Evolutionary conservation across 2,113 vertebrate species (phyloP).

Genomic region (Oreotrochilus melanogaster): DNA sequence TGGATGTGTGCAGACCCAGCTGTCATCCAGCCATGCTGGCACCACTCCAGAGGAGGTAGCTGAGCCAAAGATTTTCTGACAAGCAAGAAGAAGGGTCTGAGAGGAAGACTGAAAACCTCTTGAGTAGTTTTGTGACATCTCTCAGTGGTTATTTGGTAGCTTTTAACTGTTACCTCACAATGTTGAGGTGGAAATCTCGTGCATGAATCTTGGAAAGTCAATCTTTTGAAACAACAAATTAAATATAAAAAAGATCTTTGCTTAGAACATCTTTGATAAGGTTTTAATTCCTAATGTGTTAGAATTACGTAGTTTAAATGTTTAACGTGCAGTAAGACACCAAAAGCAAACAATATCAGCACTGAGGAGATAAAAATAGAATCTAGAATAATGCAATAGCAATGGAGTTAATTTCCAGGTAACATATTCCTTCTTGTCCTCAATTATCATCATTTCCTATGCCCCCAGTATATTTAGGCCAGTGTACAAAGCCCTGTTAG

Average conservation of each 20-base stretch:
- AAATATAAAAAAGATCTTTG: not conserved
- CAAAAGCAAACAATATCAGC: not conserved
- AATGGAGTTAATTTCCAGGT: not conserved
- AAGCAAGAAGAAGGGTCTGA: not conserved
- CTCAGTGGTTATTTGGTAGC: not conserved
- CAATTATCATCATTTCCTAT: not conserved
- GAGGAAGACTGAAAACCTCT: not conserved
- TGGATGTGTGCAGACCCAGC: rapidly evolving
- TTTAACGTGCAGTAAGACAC: not conserved
- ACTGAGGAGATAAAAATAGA: not conserved
- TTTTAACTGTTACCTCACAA: not conserved
- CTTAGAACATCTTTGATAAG: not conserved
- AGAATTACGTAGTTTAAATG: not conserved
- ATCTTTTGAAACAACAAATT: not conserved
- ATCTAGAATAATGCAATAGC: not conserved
- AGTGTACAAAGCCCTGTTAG: not conserved
- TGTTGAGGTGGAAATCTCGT: not conserved
- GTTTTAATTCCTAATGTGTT: not conserved
- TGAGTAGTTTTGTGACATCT: not conserved
- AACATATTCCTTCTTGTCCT: not conserved
- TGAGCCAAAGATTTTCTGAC: not conserved
- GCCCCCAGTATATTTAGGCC: not conserved
- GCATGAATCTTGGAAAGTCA: not conserved
- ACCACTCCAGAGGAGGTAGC: not conserved
- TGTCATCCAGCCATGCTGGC: not conserved